Conservation (phyloP, 2,797 vertebrate genomes). For the Poecile montanus region DNA sequence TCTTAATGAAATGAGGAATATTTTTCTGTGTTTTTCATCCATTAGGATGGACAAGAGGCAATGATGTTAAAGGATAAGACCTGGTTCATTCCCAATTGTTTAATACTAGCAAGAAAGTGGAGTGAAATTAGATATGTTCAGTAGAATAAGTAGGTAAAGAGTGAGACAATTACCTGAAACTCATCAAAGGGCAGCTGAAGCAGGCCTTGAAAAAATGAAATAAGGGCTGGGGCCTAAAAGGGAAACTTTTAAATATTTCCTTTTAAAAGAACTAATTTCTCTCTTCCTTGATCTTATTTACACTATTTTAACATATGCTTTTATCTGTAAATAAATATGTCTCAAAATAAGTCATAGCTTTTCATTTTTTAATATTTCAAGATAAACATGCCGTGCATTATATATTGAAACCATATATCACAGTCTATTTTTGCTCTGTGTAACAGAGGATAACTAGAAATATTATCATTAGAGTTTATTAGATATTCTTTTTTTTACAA, state of each 20-base stretch:
- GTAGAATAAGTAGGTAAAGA: background rate
- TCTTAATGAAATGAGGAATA: background rate
- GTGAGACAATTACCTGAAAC: background rate
- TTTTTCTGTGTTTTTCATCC: background rate
- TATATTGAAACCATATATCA: background rate
- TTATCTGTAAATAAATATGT: background rate
- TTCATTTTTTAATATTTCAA: background rate
- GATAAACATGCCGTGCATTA: background rate
- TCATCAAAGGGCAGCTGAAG: background rate
- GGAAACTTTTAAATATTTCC: background rate
- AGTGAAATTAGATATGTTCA: background rate
- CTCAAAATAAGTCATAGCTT: background rate
- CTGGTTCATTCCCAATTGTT: background rate
- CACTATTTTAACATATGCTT: background rate
- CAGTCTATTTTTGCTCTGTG: background rate
- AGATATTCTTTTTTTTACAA: background rate
- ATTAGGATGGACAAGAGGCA: accelerated
- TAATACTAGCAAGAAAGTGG: background rate
- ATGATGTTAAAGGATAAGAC: background rate
- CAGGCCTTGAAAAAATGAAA: background rate
- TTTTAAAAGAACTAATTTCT: background rate
- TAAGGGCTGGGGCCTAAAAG: accelerated
- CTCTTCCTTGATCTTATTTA: background rate
- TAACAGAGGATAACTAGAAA: background rate
- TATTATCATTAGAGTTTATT: background rate